phyloP scores from a whole-genome alignment of 2,797 vertebrate genomes.

The Sylvilagus floridanus region DNA sequence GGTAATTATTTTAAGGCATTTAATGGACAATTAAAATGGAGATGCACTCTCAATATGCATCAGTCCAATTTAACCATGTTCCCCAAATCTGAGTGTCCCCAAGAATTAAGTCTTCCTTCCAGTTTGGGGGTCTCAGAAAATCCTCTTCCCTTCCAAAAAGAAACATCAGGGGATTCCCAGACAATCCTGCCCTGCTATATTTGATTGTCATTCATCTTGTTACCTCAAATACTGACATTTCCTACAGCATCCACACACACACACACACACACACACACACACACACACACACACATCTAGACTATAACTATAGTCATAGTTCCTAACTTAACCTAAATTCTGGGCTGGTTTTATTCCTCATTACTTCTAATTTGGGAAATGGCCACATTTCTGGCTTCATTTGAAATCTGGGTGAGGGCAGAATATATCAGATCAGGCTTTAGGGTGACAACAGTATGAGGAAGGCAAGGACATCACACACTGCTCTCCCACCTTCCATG shows the following conservation, averaged over 20 bases:
- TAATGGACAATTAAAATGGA: neutral
- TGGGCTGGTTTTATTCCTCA: neutral
- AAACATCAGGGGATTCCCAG: too few species aligned
- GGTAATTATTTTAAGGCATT: neutral
- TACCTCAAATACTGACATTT: neutral
- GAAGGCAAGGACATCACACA: neutral
- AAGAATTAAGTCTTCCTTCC: constrained; percentile 9
- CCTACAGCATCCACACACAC: neutral
- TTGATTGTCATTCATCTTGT: too few species aligned
- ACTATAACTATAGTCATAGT: neutral
- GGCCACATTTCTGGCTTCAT: neutral
- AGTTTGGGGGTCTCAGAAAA: neutral
- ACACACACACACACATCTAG: too few species aligned
- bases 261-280: too few species aligned
- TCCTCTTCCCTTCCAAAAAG: too few species aligned
- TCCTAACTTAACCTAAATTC: constrained; percentile 16
- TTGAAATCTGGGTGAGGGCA: neutral
- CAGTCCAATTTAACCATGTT: neutral
- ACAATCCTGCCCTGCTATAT: too few species aligned
- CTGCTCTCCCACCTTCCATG: neutral
- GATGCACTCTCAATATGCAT: neutral
- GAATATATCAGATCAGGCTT: neutral
- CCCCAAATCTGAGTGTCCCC: neutral
- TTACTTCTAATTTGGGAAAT: neutral
- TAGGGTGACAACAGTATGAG: neutral